Conservation (phyloP, 2,113 vertebrate genomes). For the Gymnarchus niloticus region DNA sequence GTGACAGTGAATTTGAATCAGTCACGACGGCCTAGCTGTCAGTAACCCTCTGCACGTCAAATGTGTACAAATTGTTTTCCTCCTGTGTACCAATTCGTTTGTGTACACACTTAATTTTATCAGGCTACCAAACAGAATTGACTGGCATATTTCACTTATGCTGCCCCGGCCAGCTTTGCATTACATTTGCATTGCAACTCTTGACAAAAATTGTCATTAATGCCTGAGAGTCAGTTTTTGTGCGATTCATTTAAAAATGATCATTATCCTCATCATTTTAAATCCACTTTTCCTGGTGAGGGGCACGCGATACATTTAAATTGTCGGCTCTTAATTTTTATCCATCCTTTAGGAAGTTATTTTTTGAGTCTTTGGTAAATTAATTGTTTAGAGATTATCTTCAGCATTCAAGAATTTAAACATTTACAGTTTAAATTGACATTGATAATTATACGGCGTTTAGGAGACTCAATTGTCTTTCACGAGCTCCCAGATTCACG, state of each 20-base stretch:
- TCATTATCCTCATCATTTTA: no score
- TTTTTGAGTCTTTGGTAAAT: not conserved
- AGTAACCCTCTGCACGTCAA: not conserved
- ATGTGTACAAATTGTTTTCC: not conserved
- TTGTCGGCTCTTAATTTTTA: not conserved
- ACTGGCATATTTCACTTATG: not conserved
- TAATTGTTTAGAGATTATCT: not conserved
- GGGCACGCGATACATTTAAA: not conserved
- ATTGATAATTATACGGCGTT: not conserved
- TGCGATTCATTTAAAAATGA: not conserved
- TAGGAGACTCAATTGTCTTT: no score
- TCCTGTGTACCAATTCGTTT: not conserved
- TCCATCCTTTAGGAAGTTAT: not conserved
- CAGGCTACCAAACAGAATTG: not conserved
- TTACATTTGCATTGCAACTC: not conserved
- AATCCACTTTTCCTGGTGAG: no score
- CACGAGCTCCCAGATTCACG: no score
- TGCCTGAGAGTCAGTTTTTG: not conserved
- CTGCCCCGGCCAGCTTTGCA: not conserved
- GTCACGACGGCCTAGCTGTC: conserved; percentile 2
- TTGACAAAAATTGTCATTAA: not conserved
- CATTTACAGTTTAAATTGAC: not conserved
- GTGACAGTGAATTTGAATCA: conserved; percentile 10
- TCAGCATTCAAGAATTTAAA: not conserved
- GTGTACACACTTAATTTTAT: not conserved